Percentiles rank a stretch among this genome's conserved stretches.
These are phyloP conservation scores for Toxotes chatareus DNA, from an alignment of 2,113 vertebrate genomes.

Conservation along the genomic window DNA sequence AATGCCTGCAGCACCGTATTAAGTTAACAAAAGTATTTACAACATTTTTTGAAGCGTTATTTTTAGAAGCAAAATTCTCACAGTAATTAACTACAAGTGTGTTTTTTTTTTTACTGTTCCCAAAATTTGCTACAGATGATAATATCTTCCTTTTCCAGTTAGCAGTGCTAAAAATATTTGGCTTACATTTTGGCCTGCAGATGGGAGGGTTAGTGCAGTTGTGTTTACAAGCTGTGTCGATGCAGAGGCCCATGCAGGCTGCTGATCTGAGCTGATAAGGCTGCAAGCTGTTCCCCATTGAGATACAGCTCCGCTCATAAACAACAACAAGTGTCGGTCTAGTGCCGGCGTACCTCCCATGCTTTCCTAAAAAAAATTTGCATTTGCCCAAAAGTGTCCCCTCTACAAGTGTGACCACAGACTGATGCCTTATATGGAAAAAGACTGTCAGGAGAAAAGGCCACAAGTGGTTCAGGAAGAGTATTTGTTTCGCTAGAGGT, in stretches of 20 bases:
- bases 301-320: constrained; percentile 20
- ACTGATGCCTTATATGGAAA: constrained; percentile 58
- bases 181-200: constrained; percentile 14
- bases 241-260: constrained; percentile 4
- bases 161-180: constrained; percentile 53
- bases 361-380: background rate
- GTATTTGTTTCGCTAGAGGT: constrained; percentile 10
- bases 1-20: background rate
- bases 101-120: background rate
- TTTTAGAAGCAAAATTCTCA: background rate
- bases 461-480: constrained; percentile 43
- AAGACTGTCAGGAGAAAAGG: background rate
- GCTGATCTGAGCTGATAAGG: constrained; percentile 64
- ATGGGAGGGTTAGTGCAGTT: constrained; percentile 22
- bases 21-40: background rate
- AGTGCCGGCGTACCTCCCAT: background rate
- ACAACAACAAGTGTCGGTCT: constrained; percentile 38
- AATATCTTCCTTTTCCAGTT: constrained; percentile 54
- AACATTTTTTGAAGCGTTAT: background rate
- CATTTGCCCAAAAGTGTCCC: constrained; percentile 10
- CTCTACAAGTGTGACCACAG: background rate
- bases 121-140: constrained; percentile 30
- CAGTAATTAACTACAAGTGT: background rate
- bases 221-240: constrained; percentile 64
- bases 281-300: constrained; percentile 44